These are phyloP conservation scores for Eurystomus gularis DNA, from an alignment of 2,113 vertebrate species.

Conservation along the genomic window DNA sequence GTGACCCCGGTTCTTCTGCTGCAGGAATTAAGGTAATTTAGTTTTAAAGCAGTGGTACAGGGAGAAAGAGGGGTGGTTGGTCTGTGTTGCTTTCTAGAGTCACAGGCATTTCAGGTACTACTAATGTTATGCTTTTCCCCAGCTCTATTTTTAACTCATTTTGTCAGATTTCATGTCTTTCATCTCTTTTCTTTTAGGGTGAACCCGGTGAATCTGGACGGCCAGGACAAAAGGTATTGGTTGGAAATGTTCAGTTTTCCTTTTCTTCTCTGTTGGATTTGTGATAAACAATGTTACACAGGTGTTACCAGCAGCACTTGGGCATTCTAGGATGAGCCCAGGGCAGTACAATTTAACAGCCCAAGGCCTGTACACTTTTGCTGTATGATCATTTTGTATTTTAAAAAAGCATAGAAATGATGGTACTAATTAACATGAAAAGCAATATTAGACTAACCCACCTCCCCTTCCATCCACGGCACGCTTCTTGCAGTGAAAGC, in stretches of 20 bases:
- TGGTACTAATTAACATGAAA: neutral
- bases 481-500: neutral
- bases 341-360: neutral
- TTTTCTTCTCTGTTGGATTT: neutral
- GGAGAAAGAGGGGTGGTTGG: neutral
- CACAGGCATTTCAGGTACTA: too few species aligned
- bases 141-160: neutral
- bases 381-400: neutral
- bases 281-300: neutral
- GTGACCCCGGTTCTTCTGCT: conserved; percentile 95
- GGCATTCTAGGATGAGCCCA: neutral
- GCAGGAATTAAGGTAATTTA: conserved; percentile 94
- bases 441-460: neutral
- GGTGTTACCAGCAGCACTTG: neutral
- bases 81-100: too few species aligned
- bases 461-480: neutral
- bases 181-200: conserved; percentile 78
- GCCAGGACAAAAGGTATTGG: conserved; percentile 90
- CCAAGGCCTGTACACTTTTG: neutral
- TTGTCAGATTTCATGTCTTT: neutral
- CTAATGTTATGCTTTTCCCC: neutral
- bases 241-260: neutral
- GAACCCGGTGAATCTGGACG: conserved; percentile 95
- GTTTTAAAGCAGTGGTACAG: neutral
- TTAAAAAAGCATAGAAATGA: neutral